A percentile compares a stretch with the other conserved stretches of the same genome.
These are phyloP conservation scores for Onychorhynchus coronatus DNA, from an alignment of 2,113 vertebrate species.

Conservation along the genomic window DNA sequence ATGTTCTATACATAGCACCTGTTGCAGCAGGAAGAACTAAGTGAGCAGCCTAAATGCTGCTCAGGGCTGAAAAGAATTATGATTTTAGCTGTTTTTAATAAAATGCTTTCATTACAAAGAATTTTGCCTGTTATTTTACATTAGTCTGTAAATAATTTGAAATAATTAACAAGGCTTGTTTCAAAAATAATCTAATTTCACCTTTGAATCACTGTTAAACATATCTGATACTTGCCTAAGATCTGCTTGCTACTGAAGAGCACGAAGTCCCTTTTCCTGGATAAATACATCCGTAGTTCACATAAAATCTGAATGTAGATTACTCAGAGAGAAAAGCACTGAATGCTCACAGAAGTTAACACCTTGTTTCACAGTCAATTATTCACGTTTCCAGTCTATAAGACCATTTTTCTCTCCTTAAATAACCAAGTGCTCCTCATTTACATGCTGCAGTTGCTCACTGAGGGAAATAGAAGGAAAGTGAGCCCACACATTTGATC, in stretches of 20 bases:
- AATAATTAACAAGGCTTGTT: neutral
- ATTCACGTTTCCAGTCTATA: constrained; percentile 70
- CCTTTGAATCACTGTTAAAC: neutral
- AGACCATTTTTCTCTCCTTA: constrained; percentile 60
- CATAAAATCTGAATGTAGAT: constrained; percentile 43
- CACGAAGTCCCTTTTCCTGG: constrained; percentile 21
- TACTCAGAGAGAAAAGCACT: constrained; percentile 40
- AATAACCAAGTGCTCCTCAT: constrained; percentile 59
- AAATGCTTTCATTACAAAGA: neutral
- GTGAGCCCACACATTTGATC: constrained; percentile 23
- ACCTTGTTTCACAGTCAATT: constrained; percentile 69
- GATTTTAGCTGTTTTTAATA: neutral
- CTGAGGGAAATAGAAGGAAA: constrained; percentile 16
- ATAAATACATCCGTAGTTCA: constrained; percentile 22
- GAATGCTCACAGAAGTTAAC: constrained; percentile 51
- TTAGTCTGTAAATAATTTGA: neutral
- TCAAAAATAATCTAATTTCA: neutral
- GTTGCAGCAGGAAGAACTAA: neutral
- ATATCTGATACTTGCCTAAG: neutral
- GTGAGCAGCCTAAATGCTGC: neutral
- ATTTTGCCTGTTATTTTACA: neutral
- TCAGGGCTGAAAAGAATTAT: neutral
- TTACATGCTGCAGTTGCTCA: constrained; percentile 26
- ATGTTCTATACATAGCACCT: neutral
- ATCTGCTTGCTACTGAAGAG: neutral